Percentiles rank a stretch among this genome's conserved stretches.
phyloP scores from a whole-genome alignment of 2,113 vertebrate species.

The Lampris megalopsis region DNA sequence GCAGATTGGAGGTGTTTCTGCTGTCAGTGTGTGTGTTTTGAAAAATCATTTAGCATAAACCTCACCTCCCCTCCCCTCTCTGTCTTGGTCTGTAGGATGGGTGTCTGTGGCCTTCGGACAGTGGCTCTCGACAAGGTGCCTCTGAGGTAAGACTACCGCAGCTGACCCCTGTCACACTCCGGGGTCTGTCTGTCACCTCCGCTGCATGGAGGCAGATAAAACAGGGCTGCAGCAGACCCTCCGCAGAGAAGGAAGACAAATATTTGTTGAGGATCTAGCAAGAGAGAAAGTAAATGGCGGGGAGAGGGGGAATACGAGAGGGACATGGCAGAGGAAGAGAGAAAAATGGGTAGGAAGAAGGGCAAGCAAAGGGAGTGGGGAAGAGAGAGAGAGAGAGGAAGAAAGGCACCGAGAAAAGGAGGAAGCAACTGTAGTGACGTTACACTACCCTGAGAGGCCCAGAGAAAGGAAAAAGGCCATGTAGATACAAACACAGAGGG shows the following conservation, averaged over 20 bases:
- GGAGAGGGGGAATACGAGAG: not conserved
- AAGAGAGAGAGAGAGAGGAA: constrained; percentile 1
- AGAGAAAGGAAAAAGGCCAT: constrained; percentile 44
- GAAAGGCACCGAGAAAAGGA: not conserved
- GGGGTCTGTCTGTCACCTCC: not conserved
- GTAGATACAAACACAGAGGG: constrained; percentile 50
- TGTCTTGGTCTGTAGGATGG: constrained; percentile 64
- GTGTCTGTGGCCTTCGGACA: constrained; percentile 78
- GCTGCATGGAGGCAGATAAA: not conserved
- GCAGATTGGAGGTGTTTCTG: no score
- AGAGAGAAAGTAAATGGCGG: not conserved
- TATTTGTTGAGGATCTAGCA: no score
- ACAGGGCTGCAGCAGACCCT: not conserved
- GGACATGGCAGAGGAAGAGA: not conserved
- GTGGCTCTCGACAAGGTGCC: constrained; percentile 74
- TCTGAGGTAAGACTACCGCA: constrained; percentile 72
- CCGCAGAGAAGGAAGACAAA: not conserved
- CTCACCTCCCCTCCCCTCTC: constrained; percentile 6
- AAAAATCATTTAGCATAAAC: not conserved
- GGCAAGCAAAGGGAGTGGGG: not conserved
- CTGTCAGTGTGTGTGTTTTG: no score
- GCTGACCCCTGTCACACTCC: not conserved
- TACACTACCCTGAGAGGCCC: constrained; percentile 40
- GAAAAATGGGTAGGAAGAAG: not conserved
- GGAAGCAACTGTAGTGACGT: not conserved